A percentile compares a stretch with the other conserved stretches of the same genome.
These are phyloP conservation scores for Polypterus bichir DNA, from an alignment of 2,113 vertebrate genomes.

Conservation along the genomic window DNA sequence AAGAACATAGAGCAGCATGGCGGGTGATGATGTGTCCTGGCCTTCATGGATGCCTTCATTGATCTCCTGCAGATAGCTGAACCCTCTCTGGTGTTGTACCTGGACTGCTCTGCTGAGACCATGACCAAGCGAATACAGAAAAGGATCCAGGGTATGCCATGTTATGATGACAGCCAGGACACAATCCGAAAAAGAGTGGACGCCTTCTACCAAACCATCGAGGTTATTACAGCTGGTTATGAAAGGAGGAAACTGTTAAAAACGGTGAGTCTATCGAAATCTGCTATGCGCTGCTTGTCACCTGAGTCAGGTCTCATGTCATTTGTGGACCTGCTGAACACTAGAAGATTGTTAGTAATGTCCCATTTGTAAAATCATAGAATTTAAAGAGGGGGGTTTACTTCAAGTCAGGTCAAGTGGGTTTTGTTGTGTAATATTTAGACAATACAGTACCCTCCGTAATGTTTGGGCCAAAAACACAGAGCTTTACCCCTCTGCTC, in stretches of 20 bases:
- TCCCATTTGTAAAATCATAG: no score
- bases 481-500: no score
- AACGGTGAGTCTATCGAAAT: slow-evolving; percentile 47
- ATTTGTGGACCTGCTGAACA: no score
- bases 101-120: slow-evolving; percentile 69
- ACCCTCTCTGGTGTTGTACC: slow-evolving; percentile 62
- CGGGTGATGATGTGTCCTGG: neutral
- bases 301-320: no score
- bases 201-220: slow-evolving; percentile 46
- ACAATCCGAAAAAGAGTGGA: slow-evolving; percentile 39
- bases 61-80: slow-evolving; percentile 56
- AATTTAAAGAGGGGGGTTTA: no score
- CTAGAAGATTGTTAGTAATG: no score
- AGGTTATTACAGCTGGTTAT: slow-evolving; percentile 56
- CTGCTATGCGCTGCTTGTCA: no score
- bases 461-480: no score
- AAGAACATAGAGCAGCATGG: no score
- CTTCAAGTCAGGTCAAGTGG: no score
- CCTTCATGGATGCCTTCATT: neutral
- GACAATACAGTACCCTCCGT: no score
- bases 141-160: slow-evolving; percentile 26
- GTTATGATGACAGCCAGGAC: slow-evolving; percentile 13
- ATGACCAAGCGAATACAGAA: slow-evolving; percentile 58
- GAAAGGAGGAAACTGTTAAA: slow-evolving; percentile 54
- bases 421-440: no score